Percentiles rank a stretch among this genome's conserved stretches.
Conservation (phyloP, 2,797 vertebrate species). For the Oophaga sylvatica region DNA sequence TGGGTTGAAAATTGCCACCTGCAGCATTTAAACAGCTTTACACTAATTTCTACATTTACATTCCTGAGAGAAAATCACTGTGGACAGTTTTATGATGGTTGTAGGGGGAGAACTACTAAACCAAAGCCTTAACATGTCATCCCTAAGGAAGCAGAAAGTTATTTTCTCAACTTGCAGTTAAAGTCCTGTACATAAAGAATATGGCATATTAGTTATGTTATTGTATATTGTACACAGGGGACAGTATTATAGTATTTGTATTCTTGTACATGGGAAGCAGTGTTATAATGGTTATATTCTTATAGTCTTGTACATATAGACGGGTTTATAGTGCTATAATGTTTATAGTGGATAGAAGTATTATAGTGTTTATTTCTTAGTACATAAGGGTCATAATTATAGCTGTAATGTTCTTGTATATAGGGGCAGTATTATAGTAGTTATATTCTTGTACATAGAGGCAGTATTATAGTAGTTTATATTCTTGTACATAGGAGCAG, state of each 20-base stretch:
- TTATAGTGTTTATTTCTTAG: too few relatives aligned
- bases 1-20: constrained; percentile 56
- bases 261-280: neutral
- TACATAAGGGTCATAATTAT: too few relatives aligned
- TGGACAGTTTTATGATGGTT: constrained; percentile 33
- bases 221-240: neutral
- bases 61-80: constrained; percentile 12
- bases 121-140: neutral
- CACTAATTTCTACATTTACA: constrained; percentile 26
- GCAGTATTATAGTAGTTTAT: too few relatives aligned
- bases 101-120: neutral
- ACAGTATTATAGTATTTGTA: neutral
- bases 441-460: too few relatives aligned
- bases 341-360: too few relatives aligned
- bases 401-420: too few relatives aligned
- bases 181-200: neutral
- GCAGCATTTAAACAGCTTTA: constrained; percentile 57
- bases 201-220: neutral
- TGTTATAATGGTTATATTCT: neutral
- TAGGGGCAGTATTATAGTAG: too few relatives aligned
- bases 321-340: too few relatives aligned
- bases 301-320: too few relatives aligned
- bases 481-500: too few relatives aligned
- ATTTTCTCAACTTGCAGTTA: neutral
- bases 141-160: too few relatives aligned